A percentile compares a stretch with the other conserved stretches of the same genome.
phyloP scores from a whole-genome alignment of 1,140 invertebrate species.

The Zaprionus ghesquierei region DNA sequence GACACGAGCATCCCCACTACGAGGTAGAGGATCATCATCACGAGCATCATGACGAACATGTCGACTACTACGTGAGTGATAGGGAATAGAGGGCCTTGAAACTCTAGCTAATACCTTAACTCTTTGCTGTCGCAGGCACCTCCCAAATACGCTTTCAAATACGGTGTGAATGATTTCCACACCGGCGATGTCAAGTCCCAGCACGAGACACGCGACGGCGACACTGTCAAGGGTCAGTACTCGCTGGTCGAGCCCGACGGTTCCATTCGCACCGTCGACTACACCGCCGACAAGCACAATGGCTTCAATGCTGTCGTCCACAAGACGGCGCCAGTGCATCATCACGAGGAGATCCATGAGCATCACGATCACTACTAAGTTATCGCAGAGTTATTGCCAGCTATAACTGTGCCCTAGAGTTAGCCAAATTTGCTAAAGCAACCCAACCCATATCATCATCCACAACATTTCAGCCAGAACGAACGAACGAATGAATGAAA shows the following conservation, averaged over 20 bases:
- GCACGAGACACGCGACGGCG: slow-evolving; percentile 84
- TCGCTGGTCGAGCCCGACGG: slow-evolving; percentile 85
- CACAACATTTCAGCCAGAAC: slow-evolving; percentile 11
- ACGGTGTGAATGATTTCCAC: slow-evolving; percentile 84
- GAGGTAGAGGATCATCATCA: slow-evolving; percentile 67
- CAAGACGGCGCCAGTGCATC: slow-evolving; percentile 85
- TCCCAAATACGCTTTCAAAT: slow-evolving; percentile 84
- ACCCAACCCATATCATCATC: slow-evolving; percentile 13
- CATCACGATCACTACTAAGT: slow-evolving; percentile 54
- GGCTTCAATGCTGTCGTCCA: slow-evolving; percentile 87
- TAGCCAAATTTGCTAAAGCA: slow-evolving; percentile 66
- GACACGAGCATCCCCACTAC: slow-evolving; percentile 57
- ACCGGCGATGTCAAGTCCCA: slow-evolving; percentile 84
- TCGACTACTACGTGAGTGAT: slow-evolving; percentile 82
- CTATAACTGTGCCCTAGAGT: slow-evolving; percentile 58
- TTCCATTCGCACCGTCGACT: slow-evolving; percentile 84
- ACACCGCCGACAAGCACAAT: slow-evolving; percentile 83
- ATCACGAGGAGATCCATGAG: slow-evolving; percentile 74
- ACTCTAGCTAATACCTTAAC: neutral
- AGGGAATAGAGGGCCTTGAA: neutral
- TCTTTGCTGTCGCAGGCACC: slow-evolving; percentile 63
- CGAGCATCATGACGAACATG: slow-evolving; percentile 70
- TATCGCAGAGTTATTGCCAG: slow-evolving; percentile 3
- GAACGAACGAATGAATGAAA: neutral
- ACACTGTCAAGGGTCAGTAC: slow-evolving; percentile 84